Percentiles rank a stretch among this genome's conserved stretches.
Conservation (phyloP, 2,797 vertebrate species). For the Chlorospingus semifuscus region DNA sequence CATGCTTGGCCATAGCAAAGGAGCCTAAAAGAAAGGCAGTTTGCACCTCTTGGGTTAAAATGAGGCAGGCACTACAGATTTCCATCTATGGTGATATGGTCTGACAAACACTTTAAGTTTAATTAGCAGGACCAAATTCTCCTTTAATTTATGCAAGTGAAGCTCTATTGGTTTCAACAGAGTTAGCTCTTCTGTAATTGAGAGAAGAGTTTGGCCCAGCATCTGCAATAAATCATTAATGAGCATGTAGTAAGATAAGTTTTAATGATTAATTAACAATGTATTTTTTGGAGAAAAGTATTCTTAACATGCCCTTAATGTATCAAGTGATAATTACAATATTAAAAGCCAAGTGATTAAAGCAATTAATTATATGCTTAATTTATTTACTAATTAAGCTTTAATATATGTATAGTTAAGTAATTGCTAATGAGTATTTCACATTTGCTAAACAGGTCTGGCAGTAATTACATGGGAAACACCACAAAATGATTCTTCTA, state of each 20-base stretch:
- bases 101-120: conserved; percentile 53
- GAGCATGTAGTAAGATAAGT: conserved; percentile 75
- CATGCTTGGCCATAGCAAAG: neutral
- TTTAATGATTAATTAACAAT: conserved; percentile 83
- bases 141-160: conserved; percentile 36
- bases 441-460: conserved; percentile 68
- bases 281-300: conserved; percentile 77
- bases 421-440: conserved; percentile 73
- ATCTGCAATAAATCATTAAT: conserved; percentile 80
- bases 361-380: conserved; percentile 76
- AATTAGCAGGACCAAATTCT: conserved; percentile 51
- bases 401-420: conserved; percentile 77
- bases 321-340: conserved; percentile 72
- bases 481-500: conserved; percentile 41
- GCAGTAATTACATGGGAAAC: conserved; percentile 65
- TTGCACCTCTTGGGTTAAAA: neutral
- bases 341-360: conserved; percentile 73
- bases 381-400: conserved; percentile 80
- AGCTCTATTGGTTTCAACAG: conserved; percentile 47
- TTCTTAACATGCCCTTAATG: conserved; percentile 75
- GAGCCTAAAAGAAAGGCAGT: neutral
- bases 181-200: conserved; percentile 39
- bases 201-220: conserved; percentile 65
- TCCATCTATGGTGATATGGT: conserved; percentile 21
- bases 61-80: neutral